Conservation (phyloP, 2,888 invertebrate genomes). For the Odontothrips loti region DNA sequence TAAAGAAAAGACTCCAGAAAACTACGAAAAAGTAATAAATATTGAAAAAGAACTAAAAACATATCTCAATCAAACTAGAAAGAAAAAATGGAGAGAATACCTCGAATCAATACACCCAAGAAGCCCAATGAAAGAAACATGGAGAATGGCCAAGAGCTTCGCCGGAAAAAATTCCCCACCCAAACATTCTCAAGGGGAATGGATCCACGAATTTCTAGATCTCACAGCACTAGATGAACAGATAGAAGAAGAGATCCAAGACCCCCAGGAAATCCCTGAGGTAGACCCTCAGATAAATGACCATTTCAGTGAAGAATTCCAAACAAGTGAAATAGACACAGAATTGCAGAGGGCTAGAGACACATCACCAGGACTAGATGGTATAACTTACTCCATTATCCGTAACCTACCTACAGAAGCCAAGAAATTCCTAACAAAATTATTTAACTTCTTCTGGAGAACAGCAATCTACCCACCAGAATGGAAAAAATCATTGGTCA, state of each 20-base stretch:
- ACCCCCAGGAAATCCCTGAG: not conserved
- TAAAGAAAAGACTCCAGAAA: not conserved
- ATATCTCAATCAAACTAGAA: slow-evolving; percentile 24
- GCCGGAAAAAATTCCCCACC: not conserved
- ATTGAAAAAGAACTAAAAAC: too few species aligned
- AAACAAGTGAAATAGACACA: slow-evolving; percentile 27
- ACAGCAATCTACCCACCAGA: not conserved
- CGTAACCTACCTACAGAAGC: slow-evolving; percentile 28
- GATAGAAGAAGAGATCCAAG: not conserved
- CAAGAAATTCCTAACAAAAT: slow-evolving; percentile 10
- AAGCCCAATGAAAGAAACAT: not conserved
- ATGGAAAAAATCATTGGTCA: slow-evolving; percentile 31
- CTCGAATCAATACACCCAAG: not conserved
- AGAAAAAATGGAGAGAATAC: slow-evolving; percentile 9
- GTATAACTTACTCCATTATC: slow-evolving; percentile 32
- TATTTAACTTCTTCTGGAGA: slow-evolving; percentile 30
- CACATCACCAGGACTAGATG: slow-evolving; percentile 33
- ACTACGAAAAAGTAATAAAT: not conserved
- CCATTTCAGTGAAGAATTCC: not conserved
- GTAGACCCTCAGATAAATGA: not conserved
- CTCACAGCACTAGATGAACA: not conserved
- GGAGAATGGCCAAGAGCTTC: not conserved
- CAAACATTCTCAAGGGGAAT: not conserved
- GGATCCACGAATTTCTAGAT: not conserved
- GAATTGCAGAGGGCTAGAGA: slow-evolving; percentile 13